phyloP scores from a whole-genome alignment of 2,797 vertebrate species.

The Girardinus metallicus region DNA sequence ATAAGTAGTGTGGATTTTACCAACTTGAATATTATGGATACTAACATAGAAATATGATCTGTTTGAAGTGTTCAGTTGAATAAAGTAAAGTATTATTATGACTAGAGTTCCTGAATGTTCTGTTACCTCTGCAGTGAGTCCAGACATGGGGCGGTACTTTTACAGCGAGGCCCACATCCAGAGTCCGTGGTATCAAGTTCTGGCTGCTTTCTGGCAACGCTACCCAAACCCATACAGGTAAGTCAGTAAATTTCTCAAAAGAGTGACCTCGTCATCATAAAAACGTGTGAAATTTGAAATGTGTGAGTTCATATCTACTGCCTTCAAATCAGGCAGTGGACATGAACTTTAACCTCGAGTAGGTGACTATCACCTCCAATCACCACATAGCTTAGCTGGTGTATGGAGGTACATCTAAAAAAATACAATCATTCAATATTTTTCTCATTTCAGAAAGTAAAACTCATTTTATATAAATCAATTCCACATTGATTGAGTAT shows the following conservation, averaged over 20 bases:
- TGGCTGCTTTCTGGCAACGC: slow-evolving; percentile 70
- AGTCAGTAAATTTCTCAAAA: background rate
- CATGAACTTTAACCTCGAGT: background rate
- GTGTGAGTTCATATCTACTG: background rate
- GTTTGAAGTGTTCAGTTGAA: background rate
- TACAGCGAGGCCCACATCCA: slow-evolving; percentile 65
- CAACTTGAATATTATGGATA: background rate
- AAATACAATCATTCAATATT: too few relatives aligned
- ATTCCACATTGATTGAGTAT: background rate
- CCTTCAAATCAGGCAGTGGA: background rate
- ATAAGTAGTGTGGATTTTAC: background rate
- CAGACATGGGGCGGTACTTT: slow-evolving; percentile 67
- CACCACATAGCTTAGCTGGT: background rate
- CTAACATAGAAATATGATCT: background rate
- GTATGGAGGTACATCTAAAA: too few relatives aligned
- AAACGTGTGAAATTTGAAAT: background rate
- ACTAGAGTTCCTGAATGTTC: slow-evolving; percentile 1
- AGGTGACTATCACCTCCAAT: background rate
- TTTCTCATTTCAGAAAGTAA: background rate
- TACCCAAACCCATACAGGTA: slow-evolving; percentile 69
- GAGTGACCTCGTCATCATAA: background rate
- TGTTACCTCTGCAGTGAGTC: background rate
- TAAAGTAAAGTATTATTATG: background rate
- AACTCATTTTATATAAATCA: background rate
- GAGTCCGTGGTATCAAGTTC: slow-evolving; percentile 66